These are phyloP conservation scores for Drosophila nigritarsus DNA, from an alignment of 2,888 invertebrate species.

Conservation along the genomic window DNA sequence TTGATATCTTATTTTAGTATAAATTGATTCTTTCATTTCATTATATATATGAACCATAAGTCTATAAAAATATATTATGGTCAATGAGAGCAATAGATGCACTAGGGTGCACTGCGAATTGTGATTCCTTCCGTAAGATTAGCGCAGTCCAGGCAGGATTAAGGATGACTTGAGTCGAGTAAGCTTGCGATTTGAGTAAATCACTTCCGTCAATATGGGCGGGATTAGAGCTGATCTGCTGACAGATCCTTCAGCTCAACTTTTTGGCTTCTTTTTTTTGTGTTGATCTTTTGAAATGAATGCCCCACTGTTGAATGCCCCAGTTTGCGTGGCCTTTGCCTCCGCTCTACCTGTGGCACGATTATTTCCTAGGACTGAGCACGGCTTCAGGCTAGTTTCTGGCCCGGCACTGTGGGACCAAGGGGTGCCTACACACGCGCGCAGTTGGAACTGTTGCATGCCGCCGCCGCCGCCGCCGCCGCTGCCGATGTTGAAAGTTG, in stretches of 20 bases:
- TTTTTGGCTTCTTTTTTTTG: background rate
- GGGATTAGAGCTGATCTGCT: conserved; percentile 17
- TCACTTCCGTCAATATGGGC: conserved; percentile 16
- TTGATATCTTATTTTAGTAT: background rate
- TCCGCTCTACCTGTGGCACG: conserved; percentile 43
- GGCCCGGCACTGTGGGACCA: conserved; percentile 5
- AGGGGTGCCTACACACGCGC: conserved; percentile 62
- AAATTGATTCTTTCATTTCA: too few relatives aligned
- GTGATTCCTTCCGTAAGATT: background rate
- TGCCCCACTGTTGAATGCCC: conserved; percentile 28
- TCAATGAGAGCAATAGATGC: background rate
- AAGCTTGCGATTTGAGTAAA: background rate
- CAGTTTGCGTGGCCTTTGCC: background rate
- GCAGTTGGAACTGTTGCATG: conserved; percentile 70
- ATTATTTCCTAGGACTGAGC: conserved; percentile 6
- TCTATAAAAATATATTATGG: background rate
- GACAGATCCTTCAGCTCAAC: background rate
- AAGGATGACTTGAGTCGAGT: background rate
- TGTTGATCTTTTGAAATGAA: conserved; percentile 12
- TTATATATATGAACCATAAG: background rate
- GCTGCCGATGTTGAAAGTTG: conserved; percentile 30
- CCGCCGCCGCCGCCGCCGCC: conserved; percentile 9
- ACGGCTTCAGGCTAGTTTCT: background rate
- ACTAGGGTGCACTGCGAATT: background rate
- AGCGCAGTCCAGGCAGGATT: background rate